These are phyloP conservation scores for Engraulis encrasicolus DNA, from an alignment of 2,113 vertebrate genomes.

Conservation along the genomic window DNA sequence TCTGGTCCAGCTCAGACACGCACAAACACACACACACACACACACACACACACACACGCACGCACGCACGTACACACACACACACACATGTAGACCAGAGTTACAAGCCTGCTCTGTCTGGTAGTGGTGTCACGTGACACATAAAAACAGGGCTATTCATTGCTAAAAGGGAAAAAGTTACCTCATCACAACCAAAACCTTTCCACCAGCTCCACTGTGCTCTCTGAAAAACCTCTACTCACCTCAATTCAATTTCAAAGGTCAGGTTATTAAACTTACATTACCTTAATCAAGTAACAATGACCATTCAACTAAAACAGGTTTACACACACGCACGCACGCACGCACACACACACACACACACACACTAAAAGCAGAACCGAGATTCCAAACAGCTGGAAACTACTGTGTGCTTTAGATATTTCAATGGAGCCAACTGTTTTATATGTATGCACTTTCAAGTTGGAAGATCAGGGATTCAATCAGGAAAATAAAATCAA, in stretches of 20 bases:
- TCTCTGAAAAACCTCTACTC: neutral
- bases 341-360: too few relatives aligned
- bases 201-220: neutral
- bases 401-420: too few relatives aligned
- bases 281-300: neutral
- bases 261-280: neutral
- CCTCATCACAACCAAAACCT: neutral
- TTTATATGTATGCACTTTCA: too few relatives aligned
- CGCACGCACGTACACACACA: neutral
- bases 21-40: neutral
- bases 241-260: neutral
- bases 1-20: too few relatives aligned
- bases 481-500: too few relatives aligned
- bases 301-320: neutral
- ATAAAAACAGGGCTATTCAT: neutral
- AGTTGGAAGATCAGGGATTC: too few relatives aligned
- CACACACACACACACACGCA: neutral
- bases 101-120: neutral
- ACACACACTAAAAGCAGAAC: too few relatives aligned
- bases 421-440: too few relatives aligned
- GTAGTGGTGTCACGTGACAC: neutral
- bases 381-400: too few relatives aligned
- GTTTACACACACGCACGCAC: neutral
- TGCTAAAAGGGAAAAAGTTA: neutral
- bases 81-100: neutral